Evolutionary conservation across 2,888 invertebrate genomes (phyloP), one percentile per base, ranked within the genome.

Genomic region (Eutolmus rufibarbis): DNA sequence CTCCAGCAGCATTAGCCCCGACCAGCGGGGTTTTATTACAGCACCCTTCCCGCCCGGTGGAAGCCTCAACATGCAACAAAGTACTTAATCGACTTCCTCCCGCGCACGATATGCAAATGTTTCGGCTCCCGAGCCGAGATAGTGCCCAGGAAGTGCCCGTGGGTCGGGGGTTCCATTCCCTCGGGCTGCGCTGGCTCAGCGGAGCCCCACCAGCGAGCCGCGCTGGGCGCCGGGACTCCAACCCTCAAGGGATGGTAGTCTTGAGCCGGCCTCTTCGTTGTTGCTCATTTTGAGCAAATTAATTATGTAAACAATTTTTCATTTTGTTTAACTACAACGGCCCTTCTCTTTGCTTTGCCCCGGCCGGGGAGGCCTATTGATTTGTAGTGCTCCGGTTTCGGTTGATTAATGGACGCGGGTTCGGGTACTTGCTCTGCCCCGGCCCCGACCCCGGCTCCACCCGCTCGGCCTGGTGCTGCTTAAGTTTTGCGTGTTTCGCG

Each of bases 241-340:
- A 28, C 77, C 78, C 43, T 19, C 8, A 78, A 8, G 66, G 12
- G 23, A 2, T 31, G 16, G 43, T 57, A 19, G 5, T 57, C 28
- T 9, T 12, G 34, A 19, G 66, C 66, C 19, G 66, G 23, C 28
- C 66, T 66, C 28, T 66, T 34, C 57, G 46, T 34, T 74, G 46
- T 88, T 89, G 89, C 89, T 89, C 89, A 89, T 89, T 90, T 90
- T 91, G 90, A 89, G 91, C 89, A 89, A 90, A 90, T 90, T 90
- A 90, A 90, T 90, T 90, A 90, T 90, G 90, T 90, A 90, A 90
- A 90, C 90, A 90, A 89, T 89, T 89, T 90, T 89, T 89, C 89
- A 90, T 90, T 89, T 74, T 86, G 77, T 86, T 86, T 86, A 56
- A 43, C 46, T 86, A 86, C 43, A 37, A 31, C 12, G 37, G 19